Evolutionary conservation across 1,140 invertebrate genomes (phyloP), one percentile per base, ranked within the genome.

Genomic region (Bombus pascuorum): DNA sequence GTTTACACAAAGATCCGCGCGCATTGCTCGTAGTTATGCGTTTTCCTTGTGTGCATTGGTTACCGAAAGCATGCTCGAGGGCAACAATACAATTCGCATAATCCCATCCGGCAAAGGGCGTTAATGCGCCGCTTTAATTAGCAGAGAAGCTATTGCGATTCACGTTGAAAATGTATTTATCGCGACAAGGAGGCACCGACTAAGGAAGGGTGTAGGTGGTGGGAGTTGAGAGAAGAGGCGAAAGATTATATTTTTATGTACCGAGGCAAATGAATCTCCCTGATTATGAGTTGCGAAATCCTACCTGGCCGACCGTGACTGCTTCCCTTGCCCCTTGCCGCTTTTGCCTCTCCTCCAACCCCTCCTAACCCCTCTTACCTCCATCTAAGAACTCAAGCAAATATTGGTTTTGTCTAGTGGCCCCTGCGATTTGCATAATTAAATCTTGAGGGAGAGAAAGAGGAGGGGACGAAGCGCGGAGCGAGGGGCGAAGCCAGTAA

Each of bases 371-470:
- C 81, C 83, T 79, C 86, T 70, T 81, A 72, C 75, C 78, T 79
- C 85, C 76, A 81, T 92, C 90, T 92, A 90, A 91, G 90, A 91
- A 92, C 86, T 90, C 87, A 74, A 83, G 92, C 92, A 94, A 94
- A 94, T 93, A 94, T 92, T 92, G 91, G 91, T 92, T 92, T 92
- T 92, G 91, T 92, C 91, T 92, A 92, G 91, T 92, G 91, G 88
- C 88, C 87, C 47, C 87, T 78, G 80, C 87, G 91, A 92, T 92
- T 92, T 92, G 89, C 91, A 92, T 92, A 92, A 92, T 92, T 92
- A 92, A 92, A 92, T 92, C 90, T 91, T 72, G 83, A 84, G 76
- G 68, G 83, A 79, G 76, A 59, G 76, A 59, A 47, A 79, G 83
- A 72, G 66, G 39, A 47, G n/a, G 42, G 42, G 1, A 28, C 32